A percentile compares a stretch with the other conserved stretches of the same genome.
Conservation (phyloP, 2,888 invertebrate species). For the Itoplectis maculator region DNA sequence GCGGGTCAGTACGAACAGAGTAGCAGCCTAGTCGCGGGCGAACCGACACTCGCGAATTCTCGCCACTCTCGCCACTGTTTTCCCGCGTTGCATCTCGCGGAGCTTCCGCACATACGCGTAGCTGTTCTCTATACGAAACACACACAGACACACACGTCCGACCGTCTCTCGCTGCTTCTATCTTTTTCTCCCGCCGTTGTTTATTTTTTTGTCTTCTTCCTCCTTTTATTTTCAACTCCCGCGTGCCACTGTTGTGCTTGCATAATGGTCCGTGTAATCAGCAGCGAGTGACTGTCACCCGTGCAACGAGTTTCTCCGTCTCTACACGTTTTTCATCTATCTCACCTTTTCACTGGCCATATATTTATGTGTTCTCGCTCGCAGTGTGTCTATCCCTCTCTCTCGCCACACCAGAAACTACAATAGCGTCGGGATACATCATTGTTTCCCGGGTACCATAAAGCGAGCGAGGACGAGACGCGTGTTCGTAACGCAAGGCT, state of each 20-base stretch:
- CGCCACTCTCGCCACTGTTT: slow-evolving; percentile 40
- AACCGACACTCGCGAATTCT: slow-evolving; percentile 34
- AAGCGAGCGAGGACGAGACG: slow-evolving; percentile 60
- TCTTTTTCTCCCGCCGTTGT: slow-evolving; percentile 13
- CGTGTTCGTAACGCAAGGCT: slow-evolving; percentile 31
- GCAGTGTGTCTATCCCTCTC: slow-evolving; percentile 25
- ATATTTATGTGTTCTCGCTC: slow-evolving; percentile 23
- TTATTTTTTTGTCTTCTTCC: slow-evolving; percentile 16
- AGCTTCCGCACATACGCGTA: background rate
- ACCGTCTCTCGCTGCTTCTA: slow-evolving; percentile 19
- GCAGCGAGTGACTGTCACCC: slow-evolving; percentile 82
- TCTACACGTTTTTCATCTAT: slow-evolving; percentile 56
- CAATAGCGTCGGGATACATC: slow-evolving; percentile 79
- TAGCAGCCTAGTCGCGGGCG: background rate
- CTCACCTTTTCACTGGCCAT: slow-evolving; percentile 51
- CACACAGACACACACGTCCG: slow-evolving; percentile 22
- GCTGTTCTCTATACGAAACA: slow-evolving; percentile 2
- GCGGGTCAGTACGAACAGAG: slow-evolving; percentile 28
- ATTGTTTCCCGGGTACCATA: slow-evolving; percentile 78
- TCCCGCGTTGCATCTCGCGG: background rate
- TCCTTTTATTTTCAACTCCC: slow-evolving; percentile 58
- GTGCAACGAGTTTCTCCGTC: slow-evolving; percentile 62
- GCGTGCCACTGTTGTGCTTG: slow-evolving; percentile 80
- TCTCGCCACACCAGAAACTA: slow-evolving; percentile 59
- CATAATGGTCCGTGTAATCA: slow-evolving; percentile 84